A percentile compares a stretch with the other conserved stretches of the same genome.
Evolutionary conservation across 2,797 vertebrate genomes (phyloP).

Genomic region (Chaunax sp.): DNA sequence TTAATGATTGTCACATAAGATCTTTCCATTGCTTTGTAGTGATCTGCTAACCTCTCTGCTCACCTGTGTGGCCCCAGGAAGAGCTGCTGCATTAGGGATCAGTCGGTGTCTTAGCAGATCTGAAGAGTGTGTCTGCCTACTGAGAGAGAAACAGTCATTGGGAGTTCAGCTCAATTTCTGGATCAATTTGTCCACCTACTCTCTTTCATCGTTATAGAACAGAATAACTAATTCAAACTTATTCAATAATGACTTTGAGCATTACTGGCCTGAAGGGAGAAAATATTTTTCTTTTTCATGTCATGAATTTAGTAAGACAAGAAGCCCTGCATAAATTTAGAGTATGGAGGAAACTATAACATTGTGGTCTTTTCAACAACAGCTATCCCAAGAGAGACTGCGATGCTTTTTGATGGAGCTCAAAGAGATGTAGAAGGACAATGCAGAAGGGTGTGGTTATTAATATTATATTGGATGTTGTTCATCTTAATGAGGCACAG

Average conservation of each 20-base stretch:
- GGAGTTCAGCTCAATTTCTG: conserved; percentile 60
- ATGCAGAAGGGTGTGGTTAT: conserved; percentile 22
- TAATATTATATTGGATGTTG: conserved; percentile 51
- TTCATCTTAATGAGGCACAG: conserved; percentile 57
- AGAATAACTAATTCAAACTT: conserved; percentile 47
- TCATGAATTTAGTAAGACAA: conserved; percentile 1
- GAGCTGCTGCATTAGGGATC: conserved; percentile 38
- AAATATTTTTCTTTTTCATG: neutral
- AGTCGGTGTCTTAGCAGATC: conserved; percentile 27
- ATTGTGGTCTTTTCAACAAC: conserved; percentile 5
- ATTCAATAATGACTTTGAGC: conserved; percentile 22
- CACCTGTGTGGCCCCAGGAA: conserved; percentile 35
- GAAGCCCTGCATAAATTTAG: neutral
- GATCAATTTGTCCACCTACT: conserved; percentile 64
- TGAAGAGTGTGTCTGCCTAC: conserved; percentile 4
- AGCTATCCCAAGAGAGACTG: neutral
- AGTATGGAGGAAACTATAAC: neutral
- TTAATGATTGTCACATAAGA: conserved; percentile 28
- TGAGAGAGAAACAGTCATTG: conserved; percentile 40
- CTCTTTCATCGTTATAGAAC: conserved; percentile 33
- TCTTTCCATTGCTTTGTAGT: conserved; percentile 26
- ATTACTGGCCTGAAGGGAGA: neutral
- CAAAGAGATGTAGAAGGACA: conserved; percentile 29
- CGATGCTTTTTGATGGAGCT: conserved; percentile 23
- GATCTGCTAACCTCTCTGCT: conserved; percentile 36